Base-by-base conservation (phyloP, 2,797 vertebrate species). In the Saxicola maurus region DNA sequence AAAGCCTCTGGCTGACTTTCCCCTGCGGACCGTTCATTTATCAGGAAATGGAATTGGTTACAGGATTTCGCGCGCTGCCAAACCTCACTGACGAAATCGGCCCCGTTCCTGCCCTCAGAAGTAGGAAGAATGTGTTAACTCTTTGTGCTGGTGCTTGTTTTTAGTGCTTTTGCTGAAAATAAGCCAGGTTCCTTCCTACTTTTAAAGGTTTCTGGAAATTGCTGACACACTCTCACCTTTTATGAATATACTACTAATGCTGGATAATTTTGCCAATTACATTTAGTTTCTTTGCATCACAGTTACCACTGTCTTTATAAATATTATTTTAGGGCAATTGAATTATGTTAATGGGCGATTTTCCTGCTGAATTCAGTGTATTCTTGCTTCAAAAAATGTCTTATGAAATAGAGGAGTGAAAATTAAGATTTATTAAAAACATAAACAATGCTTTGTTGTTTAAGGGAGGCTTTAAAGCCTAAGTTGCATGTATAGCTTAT, bases 41-140 rank as follows among this genome's bases (percentile, higher is more conserved):
- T 97, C 97, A 97, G 97, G 97, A 98, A 97, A 97, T 97, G 96
- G 97, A 97, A 96, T 97, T 97, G 97, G 97, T 97, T 97, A 94
- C 97, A 97, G 96, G 91, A 95, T 97, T 96, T 95, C 92, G 71
- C 95, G 76, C 74, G 25, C 94, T 97, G 97, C 97, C 97, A 97
- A 97, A 96, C 96, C 97, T 97, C 96, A 87, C 96, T 97, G 96
- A 97, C 79, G 92, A 96, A 97, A 96, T 92, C 81, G 55, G 86
- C 94, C 95, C 87, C 83, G 67, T 95, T 96, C 89, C 93, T 87
- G 33, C 94, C 91, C 92, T 92, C 91, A 88, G 91, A 69, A 95
- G 89, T 33, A 93, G 91, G 74, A 81, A 85, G 91, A 46, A 43
- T 0, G 10, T n/a, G 6, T 96, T 97, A 96, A 96, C 94, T 92